These are phyloP conservation scores for Acholoe squamosa DNA, from an alignment of 2,888 invertebrate species.

Conservation along the genomic window DNA sequence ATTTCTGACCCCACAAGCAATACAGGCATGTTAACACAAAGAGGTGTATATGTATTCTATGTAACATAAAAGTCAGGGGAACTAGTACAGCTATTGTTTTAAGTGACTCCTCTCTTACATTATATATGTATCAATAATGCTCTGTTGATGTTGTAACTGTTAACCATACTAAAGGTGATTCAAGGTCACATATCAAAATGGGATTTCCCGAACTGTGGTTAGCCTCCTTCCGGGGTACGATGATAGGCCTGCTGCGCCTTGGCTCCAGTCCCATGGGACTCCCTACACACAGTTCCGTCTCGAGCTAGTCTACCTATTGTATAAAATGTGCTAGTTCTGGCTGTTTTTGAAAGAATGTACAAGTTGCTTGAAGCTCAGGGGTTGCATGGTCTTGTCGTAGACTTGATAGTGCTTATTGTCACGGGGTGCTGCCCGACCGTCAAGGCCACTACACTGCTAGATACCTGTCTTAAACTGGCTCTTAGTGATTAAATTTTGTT, in stretches of 20 bases:
- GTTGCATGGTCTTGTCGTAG: slow-evolving; percentile 43
- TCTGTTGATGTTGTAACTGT: slow-evolving; percentile 5
- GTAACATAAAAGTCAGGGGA: neutral
- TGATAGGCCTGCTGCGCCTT: neutral
- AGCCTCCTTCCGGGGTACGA: neutral
- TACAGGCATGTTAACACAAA: neutral
- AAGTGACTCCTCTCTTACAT: neutral
- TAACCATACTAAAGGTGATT: neutral
- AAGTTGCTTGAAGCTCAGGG: slow-evolving; percentile 52
- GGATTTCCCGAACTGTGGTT: neutral
- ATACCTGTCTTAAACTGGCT: too few species aligned
- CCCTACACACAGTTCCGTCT: neutral
- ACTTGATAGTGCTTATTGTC: neutral
- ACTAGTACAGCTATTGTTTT: neutral
- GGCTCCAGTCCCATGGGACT: neutral
- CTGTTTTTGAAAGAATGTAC: neutral
- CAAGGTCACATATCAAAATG: slow-evolving; percentile 18
- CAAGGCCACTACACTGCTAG: neutral
- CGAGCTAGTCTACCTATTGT: neutral
- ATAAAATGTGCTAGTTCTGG: neutral
- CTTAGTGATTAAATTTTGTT: neutral
- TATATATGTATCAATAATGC: neutral
- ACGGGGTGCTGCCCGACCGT: neutral
- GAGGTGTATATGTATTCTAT: neutral
- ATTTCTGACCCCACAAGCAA: neutral